Evolutionary conservation across 2,888 invertebrate genomes (phyloP), one percentile per base, ranked within the genome.

Genomic region (Meiosimyza platycephala): DNA sequence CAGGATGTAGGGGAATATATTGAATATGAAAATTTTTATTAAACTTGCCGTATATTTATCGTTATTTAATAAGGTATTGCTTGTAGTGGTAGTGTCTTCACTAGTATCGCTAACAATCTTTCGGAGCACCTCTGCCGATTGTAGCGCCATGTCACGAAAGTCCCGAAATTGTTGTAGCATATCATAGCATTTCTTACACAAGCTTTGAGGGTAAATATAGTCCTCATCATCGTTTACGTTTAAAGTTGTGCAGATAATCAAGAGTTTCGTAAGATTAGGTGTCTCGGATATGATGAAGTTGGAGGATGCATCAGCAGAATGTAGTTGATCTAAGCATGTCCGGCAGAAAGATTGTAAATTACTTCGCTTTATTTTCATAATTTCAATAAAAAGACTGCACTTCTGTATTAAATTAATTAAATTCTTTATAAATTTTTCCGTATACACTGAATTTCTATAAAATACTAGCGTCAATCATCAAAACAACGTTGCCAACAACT

Each of bases 341-440:
- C 69, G 69, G 51, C 69, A 69, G 50, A 60, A 69, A 16, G 11
- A 50, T 12, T 69, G 69, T 13, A 69, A n/a, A 62, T 69, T 60
- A 16, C 22, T 28, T 16, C 16, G 47, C 13, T 67, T 22, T 40
- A 57, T n/a, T 48, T 57, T 57, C 47, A 67, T 6, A 22, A 67
- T 69, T 33, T 28, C 28, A 40, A 40, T 9, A 7, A 40, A 9
- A 40, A 40, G 40, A 1, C 9, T 40, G 9, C 40, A 40, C 40
- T 40, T 40, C 9, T 40, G 3, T 28, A 28, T 28, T 28, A 28
- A 28, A 28, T 28, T 28, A 28, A 28, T 28, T 28, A 28, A 28
- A 28, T 28, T 28, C 2, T 28, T 28, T 0, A 28, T 28, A 28
- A 3, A 28, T 28, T 28, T 28, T 28, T 28, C 22, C 28, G 28